Evolutionary conservation across 2,888 invertebrate genomes (phyloP).

Genomic region (Acronicta leporina): DNA sequence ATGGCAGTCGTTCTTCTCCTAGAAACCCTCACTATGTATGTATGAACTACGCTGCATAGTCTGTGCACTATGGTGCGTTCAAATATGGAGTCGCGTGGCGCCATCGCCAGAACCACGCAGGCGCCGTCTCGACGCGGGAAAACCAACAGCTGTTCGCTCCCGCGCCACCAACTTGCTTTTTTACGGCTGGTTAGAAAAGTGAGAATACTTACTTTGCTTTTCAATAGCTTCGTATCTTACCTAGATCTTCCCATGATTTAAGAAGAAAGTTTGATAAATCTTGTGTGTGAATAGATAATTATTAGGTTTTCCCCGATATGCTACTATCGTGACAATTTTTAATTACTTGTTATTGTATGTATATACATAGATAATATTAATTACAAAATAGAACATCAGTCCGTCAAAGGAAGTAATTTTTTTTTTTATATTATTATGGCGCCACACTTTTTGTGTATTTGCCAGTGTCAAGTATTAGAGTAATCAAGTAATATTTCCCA

Average conservation of each 20-base stretch:
- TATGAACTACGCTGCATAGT: neutral
- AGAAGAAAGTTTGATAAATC: conserved; percentile 21
- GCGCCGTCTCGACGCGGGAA: conserved; percentile 75
- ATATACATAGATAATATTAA: no score
- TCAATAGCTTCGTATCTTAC: conserved; percentile 24
- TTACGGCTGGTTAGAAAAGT: conserved; percentile 48
- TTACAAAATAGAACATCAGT: no score
- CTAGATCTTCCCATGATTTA: conserved; percentile 44
- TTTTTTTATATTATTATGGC: no score
- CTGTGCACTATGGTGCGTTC: conserved; percentile 41
- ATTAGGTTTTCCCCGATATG: neutral
- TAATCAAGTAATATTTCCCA: no score
- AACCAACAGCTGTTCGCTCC: conserved; percentile 57
- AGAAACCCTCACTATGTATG: conserved; percentile 40
- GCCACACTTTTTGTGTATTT: no score
- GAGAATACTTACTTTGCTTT: conserved; percentile 40
- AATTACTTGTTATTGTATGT: no score
- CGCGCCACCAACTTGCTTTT: conserved; percentile 44
- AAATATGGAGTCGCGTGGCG: conserved; percentile 57
- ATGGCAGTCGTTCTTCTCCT: conserved; percentile 48
- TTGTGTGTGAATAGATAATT: conserved; percentile 37
- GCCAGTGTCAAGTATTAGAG: no score
- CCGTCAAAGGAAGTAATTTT: no score
- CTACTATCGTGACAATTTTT: neutral
- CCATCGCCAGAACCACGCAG: conserved; percentile 58